Percentiles rank a stretch among this genome's conserved stretches.
Conservation (phyloP, 2,797 vertebrate species). For the Microctenopoma stevenorrisi region DNA sequence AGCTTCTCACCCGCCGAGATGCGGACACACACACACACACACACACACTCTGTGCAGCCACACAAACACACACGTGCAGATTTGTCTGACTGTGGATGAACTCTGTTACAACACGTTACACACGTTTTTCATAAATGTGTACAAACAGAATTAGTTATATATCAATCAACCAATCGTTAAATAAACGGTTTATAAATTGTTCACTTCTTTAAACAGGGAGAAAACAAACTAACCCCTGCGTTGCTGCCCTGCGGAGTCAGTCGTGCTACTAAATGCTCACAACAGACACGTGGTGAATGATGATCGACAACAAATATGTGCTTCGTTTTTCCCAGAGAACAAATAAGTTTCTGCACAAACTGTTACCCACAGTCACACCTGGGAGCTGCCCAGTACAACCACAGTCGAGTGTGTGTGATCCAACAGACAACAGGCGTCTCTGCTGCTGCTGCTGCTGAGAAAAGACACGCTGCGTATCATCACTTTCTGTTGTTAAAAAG, state of each 20-base stretch:
- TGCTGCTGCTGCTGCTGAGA: neutral
- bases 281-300: no score
- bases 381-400: slow-evolving; percentile 10
- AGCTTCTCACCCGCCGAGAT: neutral
- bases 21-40: neutral
- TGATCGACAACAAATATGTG: neutral
- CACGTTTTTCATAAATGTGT: neutral
- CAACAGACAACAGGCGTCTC: neutral
- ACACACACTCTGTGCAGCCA: neutral
- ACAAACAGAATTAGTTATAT: neutral
- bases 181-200: no score
- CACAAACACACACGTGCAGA: neutral
- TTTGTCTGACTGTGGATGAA: neutral
- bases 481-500: neutral
- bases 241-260: no score
- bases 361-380: slow-evolving; percentile 12
- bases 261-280: no score
- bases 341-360: neutral
- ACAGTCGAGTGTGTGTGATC: slow-evolving; percentile 16
- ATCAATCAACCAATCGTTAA: neutral
- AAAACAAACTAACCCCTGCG: no score
- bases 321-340: neutral
- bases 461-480: neutral
- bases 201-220: no score
- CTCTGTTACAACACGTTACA: neutral